Base-by-base conservation (phyloP, 1,140 invertebrate species). In the Vollenhovia emeryi region DNA sequence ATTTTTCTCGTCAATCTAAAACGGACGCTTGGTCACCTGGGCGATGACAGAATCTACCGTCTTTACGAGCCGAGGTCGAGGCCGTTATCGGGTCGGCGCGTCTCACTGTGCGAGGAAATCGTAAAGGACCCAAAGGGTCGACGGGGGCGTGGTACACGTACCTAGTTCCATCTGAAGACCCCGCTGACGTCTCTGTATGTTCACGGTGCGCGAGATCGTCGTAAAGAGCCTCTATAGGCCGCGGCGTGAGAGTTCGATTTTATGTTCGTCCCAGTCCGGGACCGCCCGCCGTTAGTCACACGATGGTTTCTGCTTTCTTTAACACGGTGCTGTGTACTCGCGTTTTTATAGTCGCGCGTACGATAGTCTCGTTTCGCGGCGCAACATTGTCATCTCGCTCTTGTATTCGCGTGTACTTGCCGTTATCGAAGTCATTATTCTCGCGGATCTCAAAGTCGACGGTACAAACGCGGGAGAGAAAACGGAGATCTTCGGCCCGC, bases 111-210 rank as follows among this genome's bases (percentile, higher is more conserved):
- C 73, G n/a, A 66, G 88, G 62, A 89, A 91, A 89, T 91, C 87
- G 87, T 89, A 91, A 89, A 89, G 85, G 87, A 59, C 45, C 66
- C 43, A 85, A 89, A 90, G 88, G 85, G 79, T 85, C 74, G 79
- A 80, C 75, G 60, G 66, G 80, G 80, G 73, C 87, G 85, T 82
- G 86, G 79, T 80, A 74, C 78, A 80, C 59, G 76, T 68, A 76
- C 27, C 85, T 60, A 85, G 71, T 86, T 83, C 60, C 71, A 75
- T 85, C 80, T 48, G 60, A 91, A 79, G 85, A 78, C 30, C 64
- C 86, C 69, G 80, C 87, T 91, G 87, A 91, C 87, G 85, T 90
- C 89, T 90, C 89, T 90, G 87, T 88, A 87, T 83, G 68, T 78
- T 73, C 80, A 33, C 45, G 55, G 57, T 82, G 43, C 79, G 76